These are phyloP conservation scores for Hybognathus amarus DNA, from an alignment of 2,797 vertebrate genomes.

Conservation along the genomic window DNA sequence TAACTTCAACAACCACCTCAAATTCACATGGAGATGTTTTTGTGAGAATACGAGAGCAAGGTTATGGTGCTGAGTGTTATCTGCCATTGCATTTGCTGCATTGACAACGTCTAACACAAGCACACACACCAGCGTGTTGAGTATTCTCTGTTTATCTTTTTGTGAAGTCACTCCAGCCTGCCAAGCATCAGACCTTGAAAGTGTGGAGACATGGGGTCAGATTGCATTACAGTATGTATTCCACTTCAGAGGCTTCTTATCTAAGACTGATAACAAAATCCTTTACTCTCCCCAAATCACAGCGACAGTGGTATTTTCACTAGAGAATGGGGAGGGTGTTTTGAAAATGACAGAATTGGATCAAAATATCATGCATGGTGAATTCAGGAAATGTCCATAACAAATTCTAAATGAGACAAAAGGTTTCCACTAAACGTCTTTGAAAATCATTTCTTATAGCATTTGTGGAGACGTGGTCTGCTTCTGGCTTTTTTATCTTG, in stretches of 20 bases:
- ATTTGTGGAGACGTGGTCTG: background rate
- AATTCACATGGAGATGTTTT: conserved; percentile 33
- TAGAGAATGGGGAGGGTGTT: conserved; percentile 13
- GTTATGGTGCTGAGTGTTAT: conserved; percentile 24
- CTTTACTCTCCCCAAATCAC: conserved; percentile 47
- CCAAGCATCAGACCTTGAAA: conserved; percentile 59
- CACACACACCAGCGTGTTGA: conserved; percentile 58
- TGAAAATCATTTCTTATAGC: background rate
- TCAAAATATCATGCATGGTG: conserved; percentile 19
- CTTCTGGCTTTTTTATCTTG: too few species aligned
- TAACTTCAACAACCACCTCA: conserved; percentile 37
- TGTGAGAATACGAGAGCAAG: conserved; percentile 23
- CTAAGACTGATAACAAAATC: conserved; percentile 58
- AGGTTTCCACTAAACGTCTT: background rate
- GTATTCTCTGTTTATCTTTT: conserved; percentile 63
- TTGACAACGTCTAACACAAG: conserved; percentile 43
- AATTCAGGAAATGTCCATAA: conserved; percentile 13
- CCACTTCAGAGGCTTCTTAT: conserved; percentile 59
- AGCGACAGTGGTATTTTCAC: conserved; percentile 37
- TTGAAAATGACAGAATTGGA: conserved; percentile 19
- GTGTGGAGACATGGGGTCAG: conserved; percentile 60
- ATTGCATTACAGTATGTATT: conserved; percentile 62
- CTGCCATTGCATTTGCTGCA: conserved; percentile 39
- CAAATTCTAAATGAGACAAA: background rate
- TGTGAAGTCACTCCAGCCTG: conserved; percentile 57